Base-by-base conservation (phyloP, 2,888 invertebrate species). In the Campoplex capitator region DNA sequence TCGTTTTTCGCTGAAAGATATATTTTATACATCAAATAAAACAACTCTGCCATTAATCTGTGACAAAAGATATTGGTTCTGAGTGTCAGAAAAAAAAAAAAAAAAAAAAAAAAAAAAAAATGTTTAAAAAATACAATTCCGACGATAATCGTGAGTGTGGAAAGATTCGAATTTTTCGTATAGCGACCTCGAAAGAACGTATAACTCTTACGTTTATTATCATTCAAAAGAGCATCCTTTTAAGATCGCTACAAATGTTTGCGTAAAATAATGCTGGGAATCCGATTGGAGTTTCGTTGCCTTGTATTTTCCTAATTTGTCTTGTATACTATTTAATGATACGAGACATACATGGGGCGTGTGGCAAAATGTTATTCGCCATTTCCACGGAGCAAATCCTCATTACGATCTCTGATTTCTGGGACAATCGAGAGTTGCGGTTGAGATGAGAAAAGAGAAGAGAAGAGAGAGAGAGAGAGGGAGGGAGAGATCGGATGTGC, bases 351-450 rank as follows among this genome's bases (percentile, higher is more conserved):
- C 32, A 83, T 45, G n/a, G 42, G 38, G 45, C 74, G 45, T 42
- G 54, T 73, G 73, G 73, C 35, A 74, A 67, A 81, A 71, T 73
- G 58, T 85, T 51, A 42, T 48, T 70, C 58, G 58, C 76, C 32
- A 73, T 76, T 85, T 65, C 9, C 67, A 76, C 23, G 70, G 42
- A 16, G 42, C n/a, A 35, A 71, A 80, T 70, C 71, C 82, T 68
- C 73, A 76, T 79, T 77, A 74, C 70, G 74, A 85, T 85, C 82
- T 76, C 62, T 45, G 82, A 82, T 82, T 82, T 76, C 81, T 77
- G 85, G 80, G 81, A 65, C 85, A 85, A 82, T 85, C 77, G 76
- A 75, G 82, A 73, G 71, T 76, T 70, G 80, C 67, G 76, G 68
- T 58, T 67, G 42, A 54, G 35, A 18, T 18, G 48, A 45, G 54